These are phyloP conservation scores for Scaptomyza caliginosa DNA, from an alignment of 2,888 invertebrate genomes.

Conservation along the genomic window DNA sequence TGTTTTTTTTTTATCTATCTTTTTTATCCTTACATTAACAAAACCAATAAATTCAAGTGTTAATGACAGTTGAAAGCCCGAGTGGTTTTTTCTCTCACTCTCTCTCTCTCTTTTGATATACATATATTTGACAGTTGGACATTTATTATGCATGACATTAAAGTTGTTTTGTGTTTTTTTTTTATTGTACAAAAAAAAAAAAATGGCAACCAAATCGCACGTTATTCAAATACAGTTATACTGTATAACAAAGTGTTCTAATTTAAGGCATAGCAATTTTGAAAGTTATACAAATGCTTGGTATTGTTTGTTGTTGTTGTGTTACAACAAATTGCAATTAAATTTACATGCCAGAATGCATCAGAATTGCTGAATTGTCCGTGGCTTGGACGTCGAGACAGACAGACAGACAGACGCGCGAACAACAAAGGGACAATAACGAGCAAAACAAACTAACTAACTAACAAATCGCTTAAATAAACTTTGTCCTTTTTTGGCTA, in stretches of 20 bases:
- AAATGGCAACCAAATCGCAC: no score
- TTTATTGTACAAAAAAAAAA: no score
- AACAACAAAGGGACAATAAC: background rate
- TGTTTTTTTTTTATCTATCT: background rate
- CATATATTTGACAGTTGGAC: no score
- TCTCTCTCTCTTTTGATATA: no score
- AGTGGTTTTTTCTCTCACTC: no score
- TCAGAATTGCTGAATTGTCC: background rate
- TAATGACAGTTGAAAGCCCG: background rate
- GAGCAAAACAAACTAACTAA: constrained; percentile 29
- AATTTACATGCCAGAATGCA: constrained; percentile 2
- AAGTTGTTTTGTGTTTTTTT: no score
- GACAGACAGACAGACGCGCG: background rate
- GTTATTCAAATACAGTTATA: background rate
- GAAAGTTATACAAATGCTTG: background rate
- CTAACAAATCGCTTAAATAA: constrained; percentile 78
- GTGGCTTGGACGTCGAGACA: background rate
- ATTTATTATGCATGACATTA: no score
- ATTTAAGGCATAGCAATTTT: background rate
- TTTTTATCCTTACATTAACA: background rate
- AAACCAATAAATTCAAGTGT: background rate
- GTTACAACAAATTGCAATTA: background rate
- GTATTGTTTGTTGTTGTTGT: no score
- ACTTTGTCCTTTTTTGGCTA: constrained; percentile 63
- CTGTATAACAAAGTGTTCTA: background rate